Percentiles rank a stretch among this genome's conserved stretches.
These are phyloP conservation scores for Tenebrio molitor DNA, from an alignment of 1,140 invertebrate genomes.

Conservation along the genomic window DNA sequence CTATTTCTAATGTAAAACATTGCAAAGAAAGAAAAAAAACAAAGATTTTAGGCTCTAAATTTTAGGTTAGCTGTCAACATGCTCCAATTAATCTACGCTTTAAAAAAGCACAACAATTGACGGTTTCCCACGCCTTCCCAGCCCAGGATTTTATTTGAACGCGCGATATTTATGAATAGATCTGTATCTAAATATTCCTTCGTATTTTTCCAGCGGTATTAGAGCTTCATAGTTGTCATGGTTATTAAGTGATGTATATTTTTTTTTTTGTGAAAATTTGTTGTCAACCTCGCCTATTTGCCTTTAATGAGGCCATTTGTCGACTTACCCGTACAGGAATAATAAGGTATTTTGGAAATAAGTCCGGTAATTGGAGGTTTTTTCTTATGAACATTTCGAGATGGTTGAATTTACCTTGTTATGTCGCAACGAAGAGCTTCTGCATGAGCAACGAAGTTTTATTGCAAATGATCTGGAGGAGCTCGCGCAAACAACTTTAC, in stretches of 20 bases:
- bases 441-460: constrained; percentile 52
- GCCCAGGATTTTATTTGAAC: too few relatives aligned
- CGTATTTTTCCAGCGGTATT: too few relatives aligned
- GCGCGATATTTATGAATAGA: constrained; percentile 51
- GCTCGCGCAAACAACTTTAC: constrained; percentile 50
- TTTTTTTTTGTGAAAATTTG: neutral
- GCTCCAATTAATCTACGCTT: too few relatives aligned
- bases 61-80: too few relatives aligned
- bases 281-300: neutral
- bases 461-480: constrained; percentile 54
- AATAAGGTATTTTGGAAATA: neutral
- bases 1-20: too few relatives aligned
- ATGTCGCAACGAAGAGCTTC: constrained; percentile 49
- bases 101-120: too few relatives aligned
- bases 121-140: too few relatives aligned
- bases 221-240: too few relatives aligned
- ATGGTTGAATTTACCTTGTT: constrained; percentile 49
- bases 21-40: too few relatives aligned
- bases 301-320: neutral
- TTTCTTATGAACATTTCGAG: constrained; percentile 46
- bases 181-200: too few relatives aligned
- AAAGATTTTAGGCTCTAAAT: too few relatives aligned
- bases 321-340: neutral
- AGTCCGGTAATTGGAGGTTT: constrained; percentile 46
- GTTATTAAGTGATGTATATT: neutral